phyloP scores from a whole-genome alignment of 2,113 vertebrate genomes.

The Passer domesticus region DNA sequence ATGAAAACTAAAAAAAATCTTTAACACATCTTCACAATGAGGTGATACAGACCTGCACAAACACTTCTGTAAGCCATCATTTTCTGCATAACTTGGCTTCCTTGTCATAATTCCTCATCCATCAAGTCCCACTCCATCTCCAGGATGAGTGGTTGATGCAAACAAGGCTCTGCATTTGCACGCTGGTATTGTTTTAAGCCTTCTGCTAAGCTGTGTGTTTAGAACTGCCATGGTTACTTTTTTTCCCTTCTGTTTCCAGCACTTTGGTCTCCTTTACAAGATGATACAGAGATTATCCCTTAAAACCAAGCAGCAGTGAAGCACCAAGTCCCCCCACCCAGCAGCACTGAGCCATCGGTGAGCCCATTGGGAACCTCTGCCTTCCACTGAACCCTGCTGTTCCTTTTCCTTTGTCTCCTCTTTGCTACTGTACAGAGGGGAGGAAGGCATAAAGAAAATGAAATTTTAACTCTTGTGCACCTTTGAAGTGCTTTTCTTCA shows the following conservation, averaged over 20 bases:
- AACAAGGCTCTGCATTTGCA: not conserved
- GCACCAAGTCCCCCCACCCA: not conserved
- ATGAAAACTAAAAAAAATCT: not conserved
- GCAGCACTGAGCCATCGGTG: constrained; percentile 47
- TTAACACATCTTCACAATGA: not conserved
- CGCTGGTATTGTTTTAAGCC: not conserved
- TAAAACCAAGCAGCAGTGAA: constrained; percentile 87
- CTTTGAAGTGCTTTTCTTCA: constrained; percentile 11
- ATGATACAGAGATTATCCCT: constrained; percentile 85
- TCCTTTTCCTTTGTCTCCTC: constrained; percentile 7
- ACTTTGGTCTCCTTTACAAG: constrained; percentile 89
- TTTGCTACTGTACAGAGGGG: not conserved
- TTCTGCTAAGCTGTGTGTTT: not conserved
- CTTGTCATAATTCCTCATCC: not conserved
- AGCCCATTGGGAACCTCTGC: constrained; percentile 27
- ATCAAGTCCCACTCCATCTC: not conserved
- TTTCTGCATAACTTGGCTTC: not conserved
- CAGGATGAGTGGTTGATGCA: not conserved
- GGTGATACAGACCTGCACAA: not conserved
- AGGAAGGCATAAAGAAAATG: constrained; percentile 16
- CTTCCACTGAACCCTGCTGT: constrained; percentile 15
- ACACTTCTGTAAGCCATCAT: not conserved
- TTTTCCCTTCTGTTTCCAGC: constrained; percentile 68
- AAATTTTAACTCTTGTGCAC: not conserved
- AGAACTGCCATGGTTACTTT: not conserved